These are phyloP conservation scores for Papilio protenor DNA, from an alignment of 2,888 invertebrate species.

Conservation along the genomic window DNA sequence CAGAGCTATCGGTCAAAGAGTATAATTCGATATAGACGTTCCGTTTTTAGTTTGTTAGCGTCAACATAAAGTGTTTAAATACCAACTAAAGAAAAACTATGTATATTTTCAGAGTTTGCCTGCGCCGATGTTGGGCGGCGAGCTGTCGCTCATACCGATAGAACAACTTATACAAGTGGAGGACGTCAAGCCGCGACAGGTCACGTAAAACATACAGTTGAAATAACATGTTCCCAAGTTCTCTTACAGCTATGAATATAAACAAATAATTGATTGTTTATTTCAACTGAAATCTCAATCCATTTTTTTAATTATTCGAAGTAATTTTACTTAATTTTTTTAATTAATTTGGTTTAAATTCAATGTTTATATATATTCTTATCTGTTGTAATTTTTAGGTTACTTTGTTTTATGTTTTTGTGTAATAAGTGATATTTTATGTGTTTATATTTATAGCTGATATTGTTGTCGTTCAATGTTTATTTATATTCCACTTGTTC, in stretches of 20 bases:
- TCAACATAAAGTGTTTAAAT: too few relatives aligned
- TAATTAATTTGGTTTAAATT: too few relatives aligned
- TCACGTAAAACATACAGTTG: slow-evolving; percentile 49
- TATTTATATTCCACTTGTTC: slow-evolving; percentile 36
- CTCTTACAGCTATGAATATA: slow-evolving; percentile 20
- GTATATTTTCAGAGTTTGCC: slow-evolving; percentile 78
- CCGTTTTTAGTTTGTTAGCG: too few relatives aligned
- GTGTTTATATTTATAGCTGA: background rate
- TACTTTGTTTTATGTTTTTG: too few relatives aligned
- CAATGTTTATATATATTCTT: too few relatives aligned
- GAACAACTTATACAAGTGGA: slow-evolving; percentile 91
- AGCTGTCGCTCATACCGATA: slow-evolving; percentile 92
- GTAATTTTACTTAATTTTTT: too few relatives aligned
- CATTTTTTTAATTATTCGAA: too few relatives aligned
- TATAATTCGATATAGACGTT: too few relatives aligned
- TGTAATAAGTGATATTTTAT: background rate
- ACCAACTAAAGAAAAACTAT: background rate
- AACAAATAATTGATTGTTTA: background rate
- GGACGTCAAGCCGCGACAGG: slow-evolving; percentile 80
- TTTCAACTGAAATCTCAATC: too few relatives aligned
- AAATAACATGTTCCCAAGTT: background rate
- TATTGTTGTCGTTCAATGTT: background rate
- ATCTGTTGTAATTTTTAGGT: too few relatives aligned
- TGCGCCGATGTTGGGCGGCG: slow-evolving; percentile 90
- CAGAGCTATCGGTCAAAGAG: too few relatives aligned